Base-by-base conservation (phyloP, 1,140 invertebrate genomes). In the Bathynomus jamesi region DNA sequence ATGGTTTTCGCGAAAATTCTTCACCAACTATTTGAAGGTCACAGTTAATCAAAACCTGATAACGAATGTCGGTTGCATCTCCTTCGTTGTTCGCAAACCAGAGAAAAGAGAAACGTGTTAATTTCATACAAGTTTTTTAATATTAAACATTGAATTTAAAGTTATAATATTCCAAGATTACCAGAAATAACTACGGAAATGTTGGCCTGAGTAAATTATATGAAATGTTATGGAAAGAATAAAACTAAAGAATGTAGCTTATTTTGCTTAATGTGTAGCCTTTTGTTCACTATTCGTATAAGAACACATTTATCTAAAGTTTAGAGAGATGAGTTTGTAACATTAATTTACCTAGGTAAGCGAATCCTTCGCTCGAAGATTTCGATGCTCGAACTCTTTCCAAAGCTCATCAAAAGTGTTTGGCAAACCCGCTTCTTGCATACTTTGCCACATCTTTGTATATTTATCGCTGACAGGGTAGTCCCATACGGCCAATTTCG, bases 381-480 rank as follows among this genome's bases (percentile, higher is more conserved):
- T 87, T 88, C 0, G 89, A 90, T 24, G 86, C 86, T 3, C 89
- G 82, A 0, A 99, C 93, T 73, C 93, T 85, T 13, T 85, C 82
- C 0, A 98, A 80, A 0, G 94, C 95, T 91, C 89, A 0, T 92
- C 88, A 5, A 90, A 84, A 2, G 84, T 87, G 21, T 85, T 83
- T 0, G 96, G 95, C 25, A 98, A 86, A 0, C 85, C 86, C 0
- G 93, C 90, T 76, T 96, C 93, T 78, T 91, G 88, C 95, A 99
- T 99, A 0, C 93, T 93, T 81, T 96, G 91, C 90, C 95, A 97
- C 88, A 99, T 96, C 82, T 98, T 98, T 0, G 94, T 98, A 82
- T 96, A 99, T 79, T 96, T 98, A 81, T 99, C 95, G 78, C 93
- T 95, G 0, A 98, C 94, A 0, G 96, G 96, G 82, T 98, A 99